phyloP scores from a whole-genome alignment of 2,888 invertebrate genomes.

The Aricia artaxerxes region DNA sequence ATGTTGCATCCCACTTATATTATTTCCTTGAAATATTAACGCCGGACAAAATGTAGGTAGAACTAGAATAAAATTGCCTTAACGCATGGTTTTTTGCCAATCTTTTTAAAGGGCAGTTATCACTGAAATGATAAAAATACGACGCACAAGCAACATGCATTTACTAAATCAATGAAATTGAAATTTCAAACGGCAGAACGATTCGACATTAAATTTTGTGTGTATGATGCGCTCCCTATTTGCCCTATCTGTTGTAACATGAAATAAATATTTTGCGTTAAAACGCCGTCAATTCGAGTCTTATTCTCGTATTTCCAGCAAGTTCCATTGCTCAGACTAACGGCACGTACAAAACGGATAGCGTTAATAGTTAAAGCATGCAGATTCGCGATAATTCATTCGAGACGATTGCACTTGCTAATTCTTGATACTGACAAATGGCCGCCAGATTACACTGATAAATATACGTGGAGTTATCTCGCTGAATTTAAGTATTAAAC shows the following conservation, averaged over 20 bases:
- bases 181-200: too few relatives aligned
- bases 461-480: background rate
- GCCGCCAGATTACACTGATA: background rate
- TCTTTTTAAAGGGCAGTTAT: too few relatives aligned
- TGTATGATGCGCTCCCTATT: too few relatives aligned
- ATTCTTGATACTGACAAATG: slow-evolving; percentile 14
- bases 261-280: background rate
- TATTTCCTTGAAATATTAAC: background rate
- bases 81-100: background rate
- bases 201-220: too few relatives aligned
- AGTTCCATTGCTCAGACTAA: background rate
- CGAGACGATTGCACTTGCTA: slow-evolving; percentile 12
- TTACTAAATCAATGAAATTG: too few relatives aligned
- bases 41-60: background rate
- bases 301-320: background rate
- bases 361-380: slow-evolving; percentile 6
- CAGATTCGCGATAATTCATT: slow-evolving; percentile 10
- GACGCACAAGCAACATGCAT: too few relatives aligned
- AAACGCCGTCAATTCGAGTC: background rate
- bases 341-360: background rate
- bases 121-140: too few relatives aligned
- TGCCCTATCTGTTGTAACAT: too few relatives aligned
- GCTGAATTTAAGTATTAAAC: too few relatives aligned
- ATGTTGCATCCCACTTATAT: background rate
- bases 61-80: background rate